Conservation (phyloP, 2,888 invertebrate genomes). For the Prostheceraeus crozeri region DNA sequence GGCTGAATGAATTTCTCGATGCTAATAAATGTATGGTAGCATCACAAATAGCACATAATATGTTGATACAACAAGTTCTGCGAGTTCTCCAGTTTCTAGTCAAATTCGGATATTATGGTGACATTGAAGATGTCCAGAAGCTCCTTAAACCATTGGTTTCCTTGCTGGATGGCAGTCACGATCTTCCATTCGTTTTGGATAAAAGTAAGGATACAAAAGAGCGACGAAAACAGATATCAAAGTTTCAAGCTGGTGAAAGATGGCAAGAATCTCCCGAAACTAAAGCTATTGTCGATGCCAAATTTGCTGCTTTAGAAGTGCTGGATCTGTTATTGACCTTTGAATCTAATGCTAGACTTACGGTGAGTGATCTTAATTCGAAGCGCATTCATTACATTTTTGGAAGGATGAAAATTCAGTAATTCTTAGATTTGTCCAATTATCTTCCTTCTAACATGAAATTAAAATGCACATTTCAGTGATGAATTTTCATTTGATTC, state of each 20-base stretch:
- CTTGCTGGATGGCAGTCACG: slow-evolving; percentile 42
- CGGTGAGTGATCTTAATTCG: no score
- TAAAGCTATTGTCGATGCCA: slow-evolving; percentile 37
- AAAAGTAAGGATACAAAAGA: slow-evolving; percentile 36
- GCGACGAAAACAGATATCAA: slow-evolving; percentile 28
- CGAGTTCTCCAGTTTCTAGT: slow-evolving; percentile 35
- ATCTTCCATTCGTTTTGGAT: slow-evolving; percentile 41
- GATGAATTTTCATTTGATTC: no score
- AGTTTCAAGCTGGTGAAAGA: slow-evolving; percentile 25
- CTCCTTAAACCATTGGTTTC: slow-evolving; percentile 40
- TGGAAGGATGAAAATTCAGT: no score
- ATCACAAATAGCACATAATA: slow-evolving; percentile 52
- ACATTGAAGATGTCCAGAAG: slow-evolving; percentile 36
- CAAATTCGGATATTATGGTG: slow-evolving; percentile 41
- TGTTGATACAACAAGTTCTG: slow-evolving; percentile 42
- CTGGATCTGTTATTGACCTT: slow-evolving; percentile 36
- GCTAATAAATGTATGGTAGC: slow-evolving; percentile 54
- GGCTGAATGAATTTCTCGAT: slow-evolving; percentile 42
- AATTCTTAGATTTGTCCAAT: no score
- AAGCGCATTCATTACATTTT: no score
- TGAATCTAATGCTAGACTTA: slow-evolving; percentile 32
- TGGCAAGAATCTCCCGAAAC: slow-evolving; percentile 35
- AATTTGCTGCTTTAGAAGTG: slow-evolving; percentile 37
- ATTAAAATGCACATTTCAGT: no score
- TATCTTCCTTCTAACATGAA: no score